A percentile compares a stretch with the other conserved stretches of the same genome.
These are phyloP conservation scores for Chaetura pelagica DNA, from an alignment of 2,113 vertebrate species.

Conservation along the genomic window DNA sequence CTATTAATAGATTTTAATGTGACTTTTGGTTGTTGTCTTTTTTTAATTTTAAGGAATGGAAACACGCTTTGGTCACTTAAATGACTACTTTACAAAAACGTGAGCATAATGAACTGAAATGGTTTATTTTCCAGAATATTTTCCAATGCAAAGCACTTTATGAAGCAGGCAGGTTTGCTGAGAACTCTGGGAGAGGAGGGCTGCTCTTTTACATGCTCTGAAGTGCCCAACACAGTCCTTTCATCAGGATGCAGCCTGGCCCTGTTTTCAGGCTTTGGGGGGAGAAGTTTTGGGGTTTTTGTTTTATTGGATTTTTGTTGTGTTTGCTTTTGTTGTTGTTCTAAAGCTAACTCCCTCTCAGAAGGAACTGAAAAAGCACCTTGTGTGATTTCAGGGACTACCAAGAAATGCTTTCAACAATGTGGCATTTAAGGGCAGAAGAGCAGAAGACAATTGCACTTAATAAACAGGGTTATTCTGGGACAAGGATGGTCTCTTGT, in stretches of 20 bases:
- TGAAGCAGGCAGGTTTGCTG: not conserved
- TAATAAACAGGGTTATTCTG: not conserved
- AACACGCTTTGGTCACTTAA: not conserved
- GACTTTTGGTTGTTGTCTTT: not conserved
- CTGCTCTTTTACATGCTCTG: not conserved
- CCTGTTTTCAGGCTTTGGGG: not conserved
- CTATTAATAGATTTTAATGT: not conserved
- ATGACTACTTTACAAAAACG: not conserved
- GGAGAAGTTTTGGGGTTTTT: not conserved
- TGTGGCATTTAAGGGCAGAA: rapidly evolving
- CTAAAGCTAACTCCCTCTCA: not conserved
- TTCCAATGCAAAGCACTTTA: not conserved
- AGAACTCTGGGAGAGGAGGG: not conserved
- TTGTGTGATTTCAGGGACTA: not conserved
- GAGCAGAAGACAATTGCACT: not conserved
- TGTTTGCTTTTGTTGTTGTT: not conserved
- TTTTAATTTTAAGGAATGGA: not conserved
- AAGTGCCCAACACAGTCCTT: not conserved
- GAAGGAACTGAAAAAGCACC: not conserved
- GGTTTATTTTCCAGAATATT: not conserved
- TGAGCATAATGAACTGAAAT: not conserved
- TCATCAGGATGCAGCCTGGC: not conserved
- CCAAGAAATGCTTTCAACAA: not conserved
- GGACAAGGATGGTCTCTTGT: not conserved
- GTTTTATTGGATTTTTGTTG: not conserved